Evolutionary conservation across 2,888 invertebrate genomes (phyloP), one percentile per base, ranked within the genome.

Genomic region (Hylaea fasciaria): DNA sequence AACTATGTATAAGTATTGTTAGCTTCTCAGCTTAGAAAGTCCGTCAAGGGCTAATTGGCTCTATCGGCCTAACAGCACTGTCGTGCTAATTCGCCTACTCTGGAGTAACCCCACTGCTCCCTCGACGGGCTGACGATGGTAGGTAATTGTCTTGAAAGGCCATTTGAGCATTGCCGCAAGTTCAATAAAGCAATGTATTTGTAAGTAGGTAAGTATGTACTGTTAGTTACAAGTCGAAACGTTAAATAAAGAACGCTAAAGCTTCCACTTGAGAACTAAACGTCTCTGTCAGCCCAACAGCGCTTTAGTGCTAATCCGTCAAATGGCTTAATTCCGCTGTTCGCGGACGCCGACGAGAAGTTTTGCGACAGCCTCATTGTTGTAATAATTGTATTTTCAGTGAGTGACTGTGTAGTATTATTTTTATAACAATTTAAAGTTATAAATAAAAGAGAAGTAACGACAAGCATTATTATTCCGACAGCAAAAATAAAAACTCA

Each of bases 11-110:
- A n/a, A n/a, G 22, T 22, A 22, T 5, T 22, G 22, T 22, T 22
- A 22, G 3, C 22, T 22, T 3, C 22, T 43, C 52, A 47, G 45
- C 59, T 63, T 56, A 57, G 55, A 65, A 66, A 68, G 61, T 58
- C 63, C 64, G 66, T 73, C 59, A 70, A 73, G 68, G 5, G 5
- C 22, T 22, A 22, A 22, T 3, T 22, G 22, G 22, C 22, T 22
- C 22, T 5, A 5, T 69, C 64, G 56, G 57, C 60, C 62, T 57
- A 71, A 71, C 72, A 72, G 68, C 60, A 68, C 66, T 69, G 66
- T 71, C 69, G 40, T 53, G 72, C 68, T 81, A 79, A 80, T 79
- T 73, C 76, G 73, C 73, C 75, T 77, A 76, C 73, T n/a, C n/a
- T 74, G 71, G 69, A 68, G 69, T 74, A 67, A 17, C n/a, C 1